Base-by-base conservation (phyloP, 2,888 invertebrate species). In the Dichetophora obliterata region DNA sequence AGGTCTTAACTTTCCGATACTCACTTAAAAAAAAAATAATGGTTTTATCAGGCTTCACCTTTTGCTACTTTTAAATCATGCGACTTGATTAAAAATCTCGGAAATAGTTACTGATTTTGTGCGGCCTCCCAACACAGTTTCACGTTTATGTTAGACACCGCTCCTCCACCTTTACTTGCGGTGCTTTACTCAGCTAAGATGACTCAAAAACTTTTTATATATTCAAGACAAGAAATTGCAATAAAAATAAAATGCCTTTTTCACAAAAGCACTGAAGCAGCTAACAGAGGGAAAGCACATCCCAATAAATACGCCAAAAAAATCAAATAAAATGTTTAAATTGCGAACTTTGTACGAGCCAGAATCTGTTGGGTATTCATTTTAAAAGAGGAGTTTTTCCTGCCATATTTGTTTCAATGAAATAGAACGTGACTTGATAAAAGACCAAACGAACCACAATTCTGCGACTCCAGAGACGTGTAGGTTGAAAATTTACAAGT, bases 351-450 rank as follows among this genome's bases (percentile, higher is more conserved):
- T 27, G 65, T 31, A 31, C 19, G 43, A 43, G 37, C n/a, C 37
- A 22, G 66, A 66, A 66, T 31, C n/a, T 63, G 22, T 31, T 63
- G 22, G 16, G 22, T 34, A 11, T 63, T 63, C 11, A 14, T 63
- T 63, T 19, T 3, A 9, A 34, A n/a, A 57, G 54, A 72, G 69
- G 68, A 37, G 70, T 63, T 61, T 65, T 54, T 52, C 54, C 54
- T 76, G 24, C 76, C 71, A 76, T 76, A 76, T 76, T 76, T 76
- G 76, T 76, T 76, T 76, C 76, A 76, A 76, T 76, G 59, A 76
- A 54, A 70, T 63, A 52, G 65, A 52, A 76, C 76, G 76, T 76
- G 76, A 76, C 76, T 70, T 34, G 43, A 14, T 50, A 70, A 54
- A 34, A 24, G 68, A 24, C 27, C 11, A 14, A 43, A 72, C 22